A percentile compares a stretch with the other conserved stretches of the same genome.
phyloP scores from a whole-genome alignment of 2,888 invertebrate species.

The Caenorhabditis panamensis region DNA sequence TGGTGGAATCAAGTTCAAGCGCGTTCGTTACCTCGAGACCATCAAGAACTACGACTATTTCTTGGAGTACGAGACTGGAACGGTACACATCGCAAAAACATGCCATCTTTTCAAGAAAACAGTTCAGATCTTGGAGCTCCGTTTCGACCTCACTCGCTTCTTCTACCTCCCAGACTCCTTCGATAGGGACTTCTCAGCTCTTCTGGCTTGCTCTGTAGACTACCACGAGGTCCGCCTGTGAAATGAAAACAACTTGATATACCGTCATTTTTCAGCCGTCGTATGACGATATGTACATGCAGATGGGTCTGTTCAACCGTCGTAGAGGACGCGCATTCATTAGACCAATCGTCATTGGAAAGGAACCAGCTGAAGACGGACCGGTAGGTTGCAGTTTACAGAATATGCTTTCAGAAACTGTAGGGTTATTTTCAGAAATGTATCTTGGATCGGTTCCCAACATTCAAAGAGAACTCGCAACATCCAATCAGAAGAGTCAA shows the following conservation, averaged over 20 bases:
- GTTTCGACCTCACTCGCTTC: neutral
- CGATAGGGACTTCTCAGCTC: neutral
- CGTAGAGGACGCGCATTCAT: no score
- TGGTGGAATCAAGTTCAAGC: neutral
- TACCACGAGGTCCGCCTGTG: neutral
- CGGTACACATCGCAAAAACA: neutral
- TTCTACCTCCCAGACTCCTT: neutral
- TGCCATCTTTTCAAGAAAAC: no score
- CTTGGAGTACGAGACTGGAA: constrained; percentile 6
- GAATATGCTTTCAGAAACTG: no score
- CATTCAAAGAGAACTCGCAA: neutral
- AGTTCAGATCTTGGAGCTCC: neutral
- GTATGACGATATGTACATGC: neutral
- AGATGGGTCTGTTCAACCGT: neutral
- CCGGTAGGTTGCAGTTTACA: no score
- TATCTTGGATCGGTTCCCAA: neutral
- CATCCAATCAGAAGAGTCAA: neutral
- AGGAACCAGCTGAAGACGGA: neutral
- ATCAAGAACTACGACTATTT: neutral
- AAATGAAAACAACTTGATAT: neutral
- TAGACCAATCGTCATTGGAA: neutral
- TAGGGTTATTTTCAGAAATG: neutral
- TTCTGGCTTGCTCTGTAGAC: neutral
- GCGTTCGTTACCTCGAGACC: neutral
- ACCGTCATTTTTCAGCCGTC: neutral